Base-by-base conservation (phyloP, 2,113 vertebrate genomes). In the Crypturellus undulatus region DNA sequence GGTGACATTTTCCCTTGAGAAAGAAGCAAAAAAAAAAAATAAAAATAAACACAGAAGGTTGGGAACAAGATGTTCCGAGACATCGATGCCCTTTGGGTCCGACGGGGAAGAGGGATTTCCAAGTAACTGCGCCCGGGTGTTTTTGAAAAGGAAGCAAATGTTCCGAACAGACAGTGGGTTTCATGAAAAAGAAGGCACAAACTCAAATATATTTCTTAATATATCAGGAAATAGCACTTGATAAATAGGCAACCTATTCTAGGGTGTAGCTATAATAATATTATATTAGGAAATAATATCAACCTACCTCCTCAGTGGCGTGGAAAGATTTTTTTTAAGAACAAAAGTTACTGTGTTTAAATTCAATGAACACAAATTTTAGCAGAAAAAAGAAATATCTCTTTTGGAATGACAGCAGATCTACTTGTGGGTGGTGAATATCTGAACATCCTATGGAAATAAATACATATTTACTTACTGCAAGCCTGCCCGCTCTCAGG, bases 381-480 rank as follows among this genome's bases (percentile, higher is more conserved):
- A 8, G 10, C n/a, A 60, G 34, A 43, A 20, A 60, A n/a, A 3
- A n/a, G 38, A 40, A 42, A 43, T 6, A 1, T 1, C 20, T 67
- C 28, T 30, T 5, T 16, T n/a, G 28, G 47, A 73, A 56, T 1
- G 6, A 13, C 47, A 34, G 42, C 42, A 38, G 34, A n/a, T 54
- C 17, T 22, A 63, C 72, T 52, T 49, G 60, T 3, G 10, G 1
- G 6, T 3, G 38, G 2, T 3, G 10, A 24, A 0, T 34, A 15
- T 5, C 38, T 38, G 38, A 38, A 19, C 47, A 49, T 21, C 47
- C 20, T 49, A 49, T 22, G 9, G 47, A 49, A 9, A 49, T 49
- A 49, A 9, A 49, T 21, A 21, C 21, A 49, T 49, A 22, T 49
- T 10, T 22, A 49, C 47, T 49, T 49, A 49, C 9, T 21, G 34